Conservation (phyloP, 2,888 invertebrate species). For the Onthophagus sagittarius region DNA sequence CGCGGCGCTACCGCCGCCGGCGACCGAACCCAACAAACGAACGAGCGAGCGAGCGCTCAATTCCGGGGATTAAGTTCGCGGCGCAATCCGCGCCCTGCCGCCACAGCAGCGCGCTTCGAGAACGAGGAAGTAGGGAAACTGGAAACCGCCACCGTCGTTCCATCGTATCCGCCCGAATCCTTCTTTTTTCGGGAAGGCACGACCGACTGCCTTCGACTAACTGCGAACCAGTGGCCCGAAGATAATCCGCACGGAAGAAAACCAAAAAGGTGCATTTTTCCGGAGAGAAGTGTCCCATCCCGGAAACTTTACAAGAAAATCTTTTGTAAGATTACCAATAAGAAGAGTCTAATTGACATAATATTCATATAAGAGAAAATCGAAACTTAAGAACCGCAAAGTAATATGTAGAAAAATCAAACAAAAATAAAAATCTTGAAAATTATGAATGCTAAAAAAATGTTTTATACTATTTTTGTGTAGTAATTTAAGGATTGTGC, state of each 20-base stretch:
- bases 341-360: too few species aligned
- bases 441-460: too few species aligned
- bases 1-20: neutral
- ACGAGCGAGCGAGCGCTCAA: constrained; percentile 16
- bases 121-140: neutral
- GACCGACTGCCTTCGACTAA: neutral
- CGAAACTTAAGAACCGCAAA: too few species aligned
- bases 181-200: neutral
- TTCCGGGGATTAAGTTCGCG: neutral
- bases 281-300: neutral
- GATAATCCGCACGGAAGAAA: neutral
- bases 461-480: too few species aligned
- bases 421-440: too few species aligned
- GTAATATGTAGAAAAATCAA: too few species aligned
- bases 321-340: too few species aligned
- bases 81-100: neutral
- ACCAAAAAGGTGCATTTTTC: neutral
- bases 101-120: neutral
- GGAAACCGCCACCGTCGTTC: neutral
- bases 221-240: neutral
- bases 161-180: neutral
- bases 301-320: too few species aligned
- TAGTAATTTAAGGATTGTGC: too few species aligned
- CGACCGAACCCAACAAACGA: constrained; percentile 12
- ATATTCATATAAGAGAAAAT: too few species aligned